phyloP scores from a whole-genome alignment of 1,140 invertebrate species.

The Listronotus oregonensis region DNA sequence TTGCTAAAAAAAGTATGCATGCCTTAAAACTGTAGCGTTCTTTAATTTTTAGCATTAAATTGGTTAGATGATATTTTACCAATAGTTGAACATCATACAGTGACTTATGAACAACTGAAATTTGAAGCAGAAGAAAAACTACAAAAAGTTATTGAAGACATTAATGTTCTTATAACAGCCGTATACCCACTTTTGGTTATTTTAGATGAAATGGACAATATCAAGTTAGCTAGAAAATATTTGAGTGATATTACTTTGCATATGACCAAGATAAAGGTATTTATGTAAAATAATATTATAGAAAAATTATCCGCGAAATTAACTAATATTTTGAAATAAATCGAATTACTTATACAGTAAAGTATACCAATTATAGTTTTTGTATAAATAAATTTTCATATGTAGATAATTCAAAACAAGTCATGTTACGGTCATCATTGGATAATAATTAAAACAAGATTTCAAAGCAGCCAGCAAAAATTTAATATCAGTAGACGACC shows the following conservation, averaged over 20 bases:
- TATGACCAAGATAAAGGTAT: constrained; percentile 68
- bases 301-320: no score
- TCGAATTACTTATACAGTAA: no score
- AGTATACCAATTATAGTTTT: no score
- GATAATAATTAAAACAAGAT: no score
- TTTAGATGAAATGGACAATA: constrained; percentile 58
- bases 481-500: no score
- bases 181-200: constrained; percentile 71
- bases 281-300: no score
- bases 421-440: no score
- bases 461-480: no score
- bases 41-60: constrained; percentile 61
- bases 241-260: constrained; percentile 70
- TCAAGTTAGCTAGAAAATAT: constrained; percentile 65
- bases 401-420: no score
- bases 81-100: constrained; percentile 71
- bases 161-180: constrained; percentile 69
- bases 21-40: constrained; percentile 60
- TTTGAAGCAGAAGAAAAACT: constrained; percentile 79
- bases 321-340: no score
- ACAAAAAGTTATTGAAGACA: constrained; percentile 68
- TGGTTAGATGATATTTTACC: constrained; percentile 74
- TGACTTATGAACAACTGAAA: constrained; percentile 76
- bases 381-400: no score
- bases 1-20: constrained; percentile 53